phyloP scores from a whole-genome alignment of 1,140 invertebrate genomes.

The Drosophila teissieri region DNA sequence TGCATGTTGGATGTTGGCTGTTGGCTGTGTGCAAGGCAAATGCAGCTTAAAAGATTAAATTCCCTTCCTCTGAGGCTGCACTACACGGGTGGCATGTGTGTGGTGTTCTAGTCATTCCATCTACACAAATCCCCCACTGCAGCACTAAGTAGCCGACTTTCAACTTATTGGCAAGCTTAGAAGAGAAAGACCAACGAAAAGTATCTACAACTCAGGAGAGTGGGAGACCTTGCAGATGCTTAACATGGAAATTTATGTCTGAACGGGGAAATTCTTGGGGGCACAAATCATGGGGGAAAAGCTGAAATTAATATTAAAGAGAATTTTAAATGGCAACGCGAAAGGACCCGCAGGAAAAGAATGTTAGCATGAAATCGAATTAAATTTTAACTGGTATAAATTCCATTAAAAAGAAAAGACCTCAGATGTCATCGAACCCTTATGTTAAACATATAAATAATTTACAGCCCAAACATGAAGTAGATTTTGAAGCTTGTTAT shows the following conservation, averaged over 20 bases:
- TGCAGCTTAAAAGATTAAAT: slow-evolving; percentile 81
- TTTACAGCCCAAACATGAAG: no score
- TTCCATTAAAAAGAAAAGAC: background rate
- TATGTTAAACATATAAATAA: no score
- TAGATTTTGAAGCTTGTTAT: no score
- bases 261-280: slow-evolving; percentile 12
- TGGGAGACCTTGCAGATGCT: slow-evolving; percentile 6
- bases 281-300: slow-evolving; percentile 4
- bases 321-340: slow-evolving; percentile 13
- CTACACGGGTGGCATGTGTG: slow-evolving; percentile 53
- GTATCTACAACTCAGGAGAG: background rate
- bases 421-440: background rate
- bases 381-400: background rate
- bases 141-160: slow-evolving; percentile 69
- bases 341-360: background rate
- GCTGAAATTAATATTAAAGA: slow-evolving; percentile 33
- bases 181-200: slow-evolving; percentile 13
- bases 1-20: slow-evolving; percentile 68
- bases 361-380: slow-evolving; percentile 1
- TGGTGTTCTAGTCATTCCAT: slow-evolving; percentile 11
- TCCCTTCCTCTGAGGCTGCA: slow-evolving; percentile 26
- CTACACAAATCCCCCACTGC: slow-evolving; percentile 56
- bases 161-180: slow-evolving; percentile 67
- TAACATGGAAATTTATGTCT: slow-evolving; percentile 27
- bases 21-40: slow-evolving; percentile 66